phyloP scores from a whole-genome alignment of 2,888 invertebrate genomes.

The Autographa gamma region DNA sequence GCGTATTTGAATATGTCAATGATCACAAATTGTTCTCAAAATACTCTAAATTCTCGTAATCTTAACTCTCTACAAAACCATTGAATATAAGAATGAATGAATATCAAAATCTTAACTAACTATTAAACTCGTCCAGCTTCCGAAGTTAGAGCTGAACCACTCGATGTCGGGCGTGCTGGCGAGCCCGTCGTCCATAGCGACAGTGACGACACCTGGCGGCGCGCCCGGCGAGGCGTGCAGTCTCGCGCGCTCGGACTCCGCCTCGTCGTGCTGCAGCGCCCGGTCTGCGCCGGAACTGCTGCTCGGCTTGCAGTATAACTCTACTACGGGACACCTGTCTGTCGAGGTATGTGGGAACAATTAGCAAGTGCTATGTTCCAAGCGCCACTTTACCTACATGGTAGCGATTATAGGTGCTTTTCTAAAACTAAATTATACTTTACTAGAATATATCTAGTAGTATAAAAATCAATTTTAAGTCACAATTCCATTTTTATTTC shows the following conservation, averaged over 20 bases:
- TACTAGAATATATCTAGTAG: too few species aligned
- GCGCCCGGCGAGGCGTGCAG: constrained; percentile 87
- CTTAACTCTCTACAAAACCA: too few species aligned
- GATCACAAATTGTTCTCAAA: too few species aligned
- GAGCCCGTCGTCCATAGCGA: constrained; percentile 77
- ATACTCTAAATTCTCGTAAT: too few species aligned
- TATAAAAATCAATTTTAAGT: too few species aligned
- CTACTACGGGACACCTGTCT: constrained; percentile 97
- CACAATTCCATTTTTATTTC: too few species aligned
- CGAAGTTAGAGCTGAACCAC: constrained; percentile 77
- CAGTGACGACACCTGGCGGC: constrained; percentile 68
- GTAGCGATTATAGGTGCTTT: too few species aligned
- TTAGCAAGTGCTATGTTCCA: not conserved
- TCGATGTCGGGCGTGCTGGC: constrained; percentile 79
- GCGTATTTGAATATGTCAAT: too few species aligned
- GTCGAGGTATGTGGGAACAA: constrained; percentile 91
- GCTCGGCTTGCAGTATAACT: constrained; percentile 96
- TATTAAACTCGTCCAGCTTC: constrained; percentile 69
- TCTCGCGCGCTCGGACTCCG: constrained; percentile 97
- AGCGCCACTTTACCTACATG: too few species aligned
- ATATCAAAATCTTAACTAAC: too few species aligned
- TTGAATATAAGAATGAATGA: too few species aligned
- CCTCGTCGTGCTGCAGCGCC: constrained; percentile 97
- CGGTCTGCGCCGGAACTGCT: constrained; percentile 97
- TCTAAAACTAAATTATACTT: too few species aligned